Evolutionary conservation across 2,888 invertebrate genomes (phyloP), one percentile per base, ranked within the genome.

Genomic region (Petrolisthes manimaculis): DNA sequence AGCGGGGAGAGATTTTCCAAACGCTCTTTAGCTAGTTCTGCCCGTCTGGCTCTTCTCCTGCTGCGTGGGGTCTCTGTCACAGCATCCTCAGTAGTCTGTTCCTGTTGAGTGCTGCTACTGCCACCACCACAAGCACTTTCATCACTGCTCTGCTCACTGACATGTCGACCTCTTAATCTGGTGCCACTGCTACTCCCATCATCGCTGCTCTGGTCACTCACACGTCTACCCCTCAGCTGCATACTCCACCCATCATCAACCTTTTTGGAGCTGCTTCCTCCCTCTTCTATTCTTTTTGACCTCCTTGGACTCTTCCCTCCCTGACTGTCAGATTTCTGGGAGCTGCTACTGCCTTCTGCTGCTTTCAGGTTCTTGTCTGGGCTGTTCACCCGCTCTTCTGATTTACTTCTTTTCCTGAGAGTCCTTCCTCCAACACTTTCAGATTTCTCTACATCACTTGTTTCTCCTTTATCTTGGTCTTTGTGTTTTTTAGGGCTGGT

Each of bases 141-240:
- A n/a, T 71, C 71, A 71, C 71, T 71, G 71, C 71, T 71, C 71
- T 71, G 71, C 12, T 71, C 71, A 71, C 71, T 71, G 71, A 9
- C 61, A 14, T 14, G 61, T 61, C 61, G 9, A 18, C 61, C 61
- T 3, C 61, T 61, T 61, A 18, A 61, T 61, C 61, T 61, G 61
- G 61, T 18, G 18, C 61, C 61, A 61, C 14, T 12, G 14, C 54
- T 54, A 37, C 79, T 79, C 2, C 2, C 24, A 53, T 54, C 79
- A 18, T 79, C 55, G 54, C 54, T 77, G 4, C 51, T 55, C 74
- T 75, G 37, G 37, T 77, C 84, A 77, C 56, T 61, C 69, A 55
- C 79, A 51, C 79, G 18, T 61, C 77, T 37, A 18, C 75, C 55
- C n/a, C 79, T 18, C 53, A 69, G 54, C n/a, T 67, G 61, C 67